These are phyloP conservation scores for Micrasema longulum DNA, from an alignment of 1,140 invertebrate genomes.

Conservation along the genomic window DNA sequence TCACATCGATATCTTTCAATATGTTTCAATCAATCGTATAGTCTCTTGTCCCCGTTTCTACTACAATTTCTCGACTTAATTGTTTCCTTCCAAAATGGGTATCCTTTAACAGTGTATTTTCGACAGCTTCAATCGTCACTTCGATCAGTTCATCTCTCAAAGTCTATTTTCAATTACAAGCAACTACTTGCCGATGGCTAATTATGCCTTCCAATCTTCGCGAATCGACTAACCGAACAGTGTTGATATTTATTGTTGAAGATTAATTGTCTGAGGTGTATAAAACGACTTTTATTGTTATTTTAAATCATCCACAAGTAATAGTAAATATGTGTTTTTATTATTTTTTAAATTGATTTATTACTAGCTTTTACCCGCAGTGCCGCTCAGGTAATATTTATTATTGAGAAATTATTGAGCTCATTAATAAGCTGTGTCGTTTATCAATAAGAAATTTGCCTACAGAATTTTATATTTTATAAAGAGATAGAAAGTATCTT, in stretches of 20 bases:
- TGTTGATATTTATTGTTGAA: background rate
- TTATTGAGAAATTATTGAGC: too few species aligned
- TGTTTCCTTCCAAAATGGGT: conserved; percentile 10
- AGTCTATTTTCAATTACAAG: conserved; percentile 25
- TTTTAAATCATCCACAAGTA: too few species aligned
- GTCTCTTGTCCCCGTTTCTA: conserved; percentile 16
- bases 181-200: background rate
- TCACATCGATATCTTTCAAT: too few species aligned
- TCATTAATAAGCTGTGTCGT: too few species aligned
- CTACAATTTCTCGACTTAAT: conserved; percentile 10
- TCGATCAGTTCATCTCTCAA: conserved; percentile 10
- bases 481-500: too few species aligned
- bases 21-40: conserved; percentile 4
- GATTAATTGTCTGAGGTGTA: background rate
- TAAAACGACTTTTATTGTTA: too few species aligned
- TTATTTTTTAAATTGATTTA: too few species aligned
- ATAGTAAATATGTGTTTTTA: too few species aligned
- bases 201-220: conserved; percentile 2
- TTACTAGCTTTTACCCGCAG: too few species aligned
- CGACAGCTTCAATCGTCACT: conserved; percentile 12
- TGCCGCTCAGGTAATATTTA: too few species aligned
- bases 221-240: background rate
- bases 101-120: conserved; percentile 14
- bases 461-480: too few species aligned
- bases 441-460: too few species aligned